Percentiles rank a stretch among this genome's conserved stretches.
Evolutionary conservation across 2,113 vertebrate species (phyloP).

Genomic region (Callocephalon fimbriatum): DNA sequence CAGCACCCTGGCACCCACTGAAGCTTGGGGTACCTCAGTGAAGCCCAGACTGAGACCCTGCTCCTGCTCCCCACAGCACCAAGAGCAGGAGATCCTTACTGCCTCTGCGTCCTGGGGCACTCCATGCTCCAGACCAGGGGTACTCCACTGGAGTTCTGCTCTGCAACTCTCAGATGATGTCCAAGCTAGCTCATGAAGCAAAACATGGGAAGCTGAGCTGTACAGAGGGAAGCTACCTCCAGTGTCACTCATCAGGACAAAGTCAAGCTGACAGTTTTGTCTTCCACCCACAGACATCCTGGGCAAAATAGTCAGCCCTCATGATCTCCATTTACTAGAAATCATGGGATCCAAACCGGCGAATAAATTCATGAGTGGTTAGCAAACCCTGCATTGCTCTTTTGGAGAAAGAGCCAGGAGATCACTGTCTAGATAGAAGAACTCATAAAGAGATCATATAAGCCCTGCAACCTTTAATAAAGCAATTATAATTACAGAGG

Average conservation of each 20-base stretch:
- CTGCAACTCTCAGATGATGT: background rate
- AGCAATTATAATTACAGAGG: slow-evolving; percentile 46
- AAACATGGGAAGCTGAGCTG: background rate
- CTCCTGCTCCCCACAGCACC: background rate
- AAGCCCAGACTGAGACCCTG: background rate
- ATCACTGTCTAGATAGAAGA: slow-evolving; percentile 15
- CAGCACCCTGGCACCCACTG: background rate
- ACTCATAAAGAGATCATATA: slow-evolving; percentile 38
- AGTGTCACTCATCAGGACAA: background rate
- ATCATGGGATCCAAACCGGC: background rate
- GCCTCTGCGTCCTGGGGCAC: background rate
- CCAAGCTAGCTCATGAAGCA: background rate
- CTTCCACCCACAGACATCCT: background rate
- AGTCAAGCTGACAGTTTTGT: background rate
- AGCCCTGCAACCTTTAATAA: slow-evolving; percentile 59
- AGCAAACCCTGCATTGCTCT: background rate
- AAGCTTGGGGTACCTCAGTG: background rate
- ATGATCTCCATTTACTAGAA: background rate
- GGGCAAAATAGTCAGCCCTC: background rate
- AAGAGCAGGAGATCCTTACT: background rate
- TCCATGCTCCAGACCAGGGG: background rate
- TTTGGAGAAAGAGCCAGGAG: slow-evolving; percentile 21
- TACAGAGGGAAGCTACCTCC: background rate
- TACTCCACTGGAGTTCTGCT: background rate
- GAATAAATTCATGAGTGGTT: background rate